These are phyloP conservation scores for Aplysia californica DNA, from an alignment of 1,140 invertebrate genomes.

Conservation along the genomic window DNA sequence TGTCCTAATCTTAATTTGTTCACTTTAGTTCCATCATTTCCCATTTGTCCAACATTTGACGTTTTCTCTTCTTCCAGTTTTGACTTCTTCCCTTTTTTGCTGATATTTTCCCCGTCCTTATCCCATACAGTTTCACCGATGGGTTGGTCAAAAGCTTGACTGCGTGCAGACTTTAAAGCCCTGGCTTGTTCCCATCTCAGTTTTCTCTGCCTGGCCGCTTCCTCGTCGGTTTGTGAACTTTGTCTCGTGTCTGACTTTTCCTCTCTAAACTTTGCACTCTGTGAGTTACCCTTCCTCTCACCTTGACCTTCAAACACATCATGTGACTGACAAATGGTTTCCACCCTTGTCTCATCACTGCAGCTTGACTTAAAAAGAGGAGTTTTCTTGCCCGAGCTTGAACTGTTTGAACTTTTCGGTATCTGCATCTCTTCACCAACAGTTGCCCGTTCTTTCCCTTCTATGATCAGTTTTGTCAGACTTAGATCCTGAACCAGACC, in stretches of 20 bases:
- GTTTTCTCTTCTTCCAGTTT: too few relatives aligned
- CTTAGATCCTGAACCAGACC: background rate
- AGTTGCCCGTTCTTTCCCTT: background rate
- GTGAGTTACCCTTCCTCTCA: background rate
- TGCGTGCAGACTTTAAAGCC: background rate
- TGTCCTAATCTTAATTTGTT: too few relatives aligned
- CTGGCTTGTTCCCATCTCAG: background rate
- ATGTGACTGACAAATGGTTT: background rate
- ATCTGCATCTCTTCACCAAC: background rate
- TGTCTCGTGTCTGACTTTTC: background rate
- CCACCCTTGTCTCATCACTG: background rate
- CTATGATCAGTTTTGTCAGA: background rate
- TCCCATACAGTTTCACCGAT: too few relatives aligned
- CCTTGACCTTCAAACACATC: background rate
- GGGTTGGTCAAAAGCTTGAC: constrained; percentile 16
- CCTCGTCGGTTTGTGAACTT: background rate
- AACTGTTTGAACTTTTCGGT: background rate
- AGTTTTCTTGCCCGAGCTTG: background rate
- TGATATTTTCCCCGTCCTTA: too few relatives aligned
- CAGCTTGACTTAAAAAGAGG: background rate
- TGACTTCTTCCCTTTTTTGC: too few relatives aligned
- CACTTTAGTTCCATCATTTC: too few relatives aligned
- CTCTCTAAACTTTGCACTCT: background rate
- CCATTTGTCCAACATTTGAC: too few relatives aligned
- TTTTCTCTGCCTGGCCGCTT: background rate